Evolutionary conservation across 2,888 invertebrate species (phyloP), one percentile per base, ranked within the genome.

Genomic region (Mesodorylaimus sp.): DNA sequence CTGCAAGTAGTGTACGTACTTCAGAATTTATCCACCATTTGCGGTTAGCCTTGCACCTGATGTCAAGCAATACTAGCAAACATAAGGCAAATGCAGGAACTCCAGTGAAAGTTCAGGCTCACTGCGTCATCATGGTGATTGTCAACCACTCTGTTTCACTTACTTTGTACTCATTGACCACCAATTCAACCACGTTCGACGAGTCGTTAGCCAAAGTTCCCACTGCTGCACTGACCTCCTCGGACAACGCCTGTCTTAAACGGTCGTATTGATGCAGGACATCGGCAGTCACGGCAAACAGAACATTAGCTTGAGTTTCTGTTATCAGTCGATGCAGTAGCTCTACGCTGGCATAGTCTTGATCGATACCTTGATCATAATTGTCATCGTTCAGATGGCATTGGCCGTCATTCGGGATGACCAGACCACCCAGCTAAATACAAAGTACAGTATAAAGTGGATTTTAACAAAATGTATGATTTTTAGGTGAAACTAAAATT

Each of bases 321-420:
- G 85, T 86, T 25, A 93, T 83, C 80, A 83, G 70, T 78, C 80
- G 72, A 78, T 73, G 70, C 32, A 75, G 66, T 71, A 93, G 93
- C 16, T 93, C 88, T 54, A 97, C 88, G 53, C 93, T 93, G 1
- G 95, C 95, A 66, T 95, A 97, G 68, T 97, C 97, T 72, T 61
- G 56, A 46, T 63, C 60, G 23, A 41, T 41, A 36, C 36, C 10
- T 10, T 36, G n/a, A 36, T 16, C n/a, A n/a, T 36, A 36, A n/a
- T 41, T n/a, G n/a, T 41, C n/a, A 7, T 80, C 79, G 61, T 81
- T 78, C 68, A 91, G 75, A 68, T 91, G 89, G 60, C 91, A 91
- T 44, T 75, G 66, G 0, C 89, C 91, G 67, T 91, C 91, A 62
- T 91, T 91, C 1, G 91, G 88, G 61, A 83, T 82, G 10, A 88